Evolutionary conservation across 2,113 vertebrate genomes (phyloP), one percentile per base, ranked within the genome.

Genomic region (Puma concolor): DNA sequence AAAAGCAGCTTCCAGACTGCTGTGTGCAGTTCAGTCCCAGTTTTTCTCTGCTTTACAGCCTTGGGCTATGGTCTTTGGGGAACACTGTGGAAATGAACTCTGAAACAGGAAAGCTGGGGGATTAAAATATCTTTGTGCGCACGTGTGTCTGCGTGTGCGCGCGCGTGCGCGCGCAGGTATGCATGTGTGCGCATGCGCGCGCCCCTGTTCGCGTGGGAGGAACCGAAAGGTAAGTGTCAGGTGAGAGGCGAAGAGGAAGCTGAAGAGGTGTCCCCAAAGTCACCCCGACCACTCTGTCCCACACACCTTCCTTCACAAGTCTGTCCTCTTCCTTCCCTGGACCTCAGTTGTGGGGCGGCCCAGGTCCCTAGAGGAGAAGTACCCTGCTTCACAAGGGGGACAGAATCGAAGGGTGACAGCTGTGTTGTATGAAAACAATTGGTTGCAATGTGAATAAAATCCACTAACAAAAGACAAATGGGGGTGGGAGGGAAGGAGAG

Each of bases 81-180:
- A 90, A 48, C 84, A 15, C 31, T 41, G 90, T 72, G 74, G 71
- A 94, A 97, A 96, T 44, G 81, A 85, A 82, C 88, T 92, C 88
- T 44, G 36, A 63, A 67, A 87, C 9, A 54, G 48, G 91, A 95
- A 69, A 54, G 19, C 63, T 17, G 83, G 88, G 74, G 84, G 76
- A 60, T 13, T 21, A 36, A 84, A 63, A 25, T 27, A 52, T 5
- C 82, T 66, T 6, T 16, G 38, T 57, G 19, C 6, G 17, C 1
- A 5, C 71, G 76, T 41, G 0, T 7, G n/a, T 71, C 27, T 38
- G 54, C 6, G 6, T 57, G 54, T 13, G 29, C 0, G 21, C 7
- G 44, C 5, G 64, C 12, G n/a, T 38, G 36, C 36, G 36, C 36
- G 36, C 36, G 64, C 38, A 21, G 36, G 13, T 36, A 66, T 27